Conservation (phyloP, 2,113 vertebrate species). For the Chionomys nivalis region DNA sequence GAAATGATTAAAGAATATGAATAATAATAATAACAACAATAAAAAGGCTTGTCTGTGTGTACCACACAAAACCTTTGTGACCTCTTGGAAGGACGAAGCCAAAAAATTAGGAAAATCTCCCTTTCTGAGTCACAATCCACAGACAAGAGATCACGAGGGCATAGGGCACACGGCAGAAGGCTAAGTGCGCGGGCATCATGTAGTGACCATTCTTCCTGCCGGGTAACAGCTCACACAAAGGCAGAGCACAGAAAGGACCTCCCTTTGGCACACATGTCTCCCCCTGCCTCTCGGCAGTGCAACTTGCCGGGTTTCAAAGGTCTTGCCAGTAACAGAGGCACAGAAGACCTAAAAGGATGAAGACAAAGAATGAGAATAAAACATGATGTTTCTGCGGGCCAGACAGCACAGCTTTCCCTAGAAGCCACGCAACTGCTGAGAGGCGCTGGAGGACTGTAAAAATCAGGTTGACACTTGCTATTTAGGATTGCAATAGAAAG, state of each 20-base stretch:
- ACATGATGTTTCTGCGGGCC: constrained; percentile 71
- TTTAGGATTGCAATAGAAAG: constrained; percentile 80
- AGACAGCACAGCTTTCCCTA: constrained; percentile 69
- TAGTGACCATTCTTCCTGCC: neutral
- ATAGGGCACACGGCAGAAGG: neutral
- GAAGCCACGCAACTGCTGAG: constrained; percentile 60
- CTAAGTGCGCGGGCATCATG: neutral
- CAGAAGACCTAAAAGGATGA: constrained; percentile 52
- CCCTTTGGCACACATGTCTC: constrained; percentile 20
- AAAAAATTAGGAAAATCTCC: neutral
- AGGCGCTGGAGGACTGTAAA: constrained; percentile 78
- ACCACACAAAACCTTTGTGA: neutral
- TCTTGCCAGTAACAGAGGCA: constrained; percentile 37
- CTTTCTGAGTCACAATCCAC: neutral
- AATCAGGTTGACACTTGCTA: constrained; percentile 80
- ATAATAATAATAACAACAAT: neutral
- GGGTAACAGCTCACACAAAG: constrained; percentile 42
- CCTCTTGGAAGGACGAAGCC: neutral
- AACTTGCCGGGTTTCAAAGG: constrained; percentile 28
- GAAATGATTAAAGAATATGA: neutral
- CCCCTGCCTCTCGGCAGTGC: neutral
- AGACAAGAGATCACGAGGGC: neutral
- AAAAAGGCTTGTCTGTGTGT: neutral
- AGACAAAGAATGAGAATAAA: constrained; percentile 76
- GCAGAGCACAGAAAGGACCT: constrained; percentile 1